phyloP scores from a whole-genome alignment of 2,113 vertebrate species.

The Oryzias javanicus region DNA sequence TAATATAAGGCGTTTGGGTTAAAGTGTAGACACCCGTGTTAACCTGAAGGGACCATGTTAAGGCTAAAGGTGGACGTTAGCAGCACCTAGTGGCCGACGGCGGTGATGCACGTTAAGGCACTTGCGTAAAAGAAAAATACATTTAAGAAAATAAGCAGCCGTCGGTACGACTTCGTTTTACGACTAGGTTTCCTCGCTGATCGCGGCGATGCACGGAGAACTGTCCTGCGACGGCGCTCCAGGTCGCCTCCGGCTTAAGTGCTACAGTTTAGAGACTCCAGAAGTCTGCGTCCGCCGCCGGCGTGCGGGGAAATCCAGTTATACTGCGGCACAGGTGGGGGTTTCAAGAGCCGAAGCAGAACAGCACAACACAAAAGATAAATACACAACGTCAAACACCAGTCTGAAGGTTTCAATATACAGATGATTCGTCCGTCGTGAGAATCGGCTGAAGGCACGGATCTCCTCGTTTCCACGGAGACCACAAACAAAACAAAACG shows the following conservation, averaged over 20 bases:
- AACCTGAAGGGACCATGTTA: too few species aligned
- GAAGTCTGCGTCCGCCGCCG: background rate
- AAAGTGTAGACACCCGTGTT: too few species aligned
- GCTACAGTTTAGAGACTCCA: background rate
- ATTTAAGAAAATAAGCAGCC: too few species aligned
- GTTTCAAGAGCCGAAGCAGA: conserved; percentile 12
- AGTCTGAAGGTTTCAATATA: conserved; percentile 21
- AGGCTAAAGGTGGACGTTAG: too few species aligned
- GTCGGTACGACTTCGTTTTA: too few species aligned
- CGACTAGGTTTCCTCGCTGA: too few species aligned
- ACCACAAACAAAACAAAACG: conserved; percentile 3
- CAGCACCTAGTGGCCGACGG: background rate
- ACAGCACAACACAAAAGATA: conserved; percentile 17
- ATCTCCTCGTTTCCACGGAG: background rate
- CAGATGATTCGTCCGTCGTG: conserved; percentile 2
- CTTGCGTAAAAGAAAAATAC: background rate
- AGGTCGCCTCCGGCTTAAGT: background rate
- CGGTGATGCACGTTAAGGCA: background rate
- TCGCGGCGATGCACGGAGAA: too few species aligned
- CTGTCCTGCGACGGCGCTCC: too few species aligned
- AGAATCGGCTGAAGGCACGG: conserved; percentile 10
- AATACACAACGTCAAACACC: conserved; percentile 21
- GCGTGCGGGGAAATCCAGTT: background rate
- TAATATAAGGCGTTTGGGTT: too few species aligned
- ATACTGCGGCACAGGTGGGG: conserved; percentile 6